phyloP scores from a whole-genome alignment of 1,140 invertebrate species.

The Pseudomyrmex dendroicus region DNA sequence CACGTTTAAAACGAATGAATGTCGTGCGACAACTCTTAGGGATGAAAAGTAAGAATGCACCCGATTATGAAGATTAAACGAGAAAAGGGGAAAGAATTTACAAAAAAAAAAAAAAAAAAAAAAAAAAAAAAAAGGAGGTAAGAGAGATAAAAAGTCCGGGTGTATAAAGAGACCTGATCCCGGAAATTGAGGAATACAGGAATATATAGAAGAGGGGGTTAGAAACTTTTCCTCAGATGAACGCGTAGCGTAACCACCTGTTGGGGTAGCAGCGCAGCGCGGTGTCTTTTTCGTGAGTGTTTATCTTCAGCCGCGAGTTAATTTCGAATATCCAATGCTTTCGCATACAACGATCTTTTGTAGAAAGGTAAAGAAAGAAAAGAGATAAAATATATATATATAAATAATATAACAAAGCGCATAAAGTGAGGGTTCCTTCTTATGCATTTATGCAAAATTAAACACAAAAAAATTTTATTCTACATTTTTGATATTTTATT shows the following conservation, averaged over 20 bases:
- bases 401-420: not conserved
- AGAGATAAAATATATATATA: conserved; percentile 23
- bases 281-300: conserved; percentile 24
- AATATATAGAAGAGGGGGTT: conserved; percentile 39
- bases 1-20: conserved; percentile 1
- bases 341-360: conserved; percentile 18
- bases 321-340: conserved; percentile 63
- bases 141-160: conserved; percentile 65
- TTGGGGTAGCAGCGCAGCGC: conserved; percentile 57
- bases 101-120: too few species aligned
- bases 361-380: not conserved
- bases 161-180: conserved; percentile 15
- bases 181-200: not conserved
- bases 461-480: too few species aligned
- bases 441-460: too few species aligned
- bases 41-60: conserved; percentile 59
- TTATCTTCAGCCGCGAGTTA: conserved; percentile 66
- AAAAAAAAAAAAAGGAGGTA: conserved; percentile 12
- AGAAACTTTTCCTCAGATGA: conserved; percentile 48
- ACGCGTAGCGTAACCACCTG: conserved; percentile 70
- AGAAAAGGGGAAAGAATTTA: not conserved
- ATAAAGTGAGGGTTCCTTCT: too few species aligned
- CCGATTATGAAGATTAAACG: conserved; percentile 58
- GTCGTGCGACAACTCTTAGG: conserved; percentile 54
- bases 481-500: too few species aligned